A percentile compares a stretch with the other conserved stretches of the same genome.
Conservation (phyloP, 2,888 invertebrate genomes). For the Melikaiella ostensackeni region DNA sequence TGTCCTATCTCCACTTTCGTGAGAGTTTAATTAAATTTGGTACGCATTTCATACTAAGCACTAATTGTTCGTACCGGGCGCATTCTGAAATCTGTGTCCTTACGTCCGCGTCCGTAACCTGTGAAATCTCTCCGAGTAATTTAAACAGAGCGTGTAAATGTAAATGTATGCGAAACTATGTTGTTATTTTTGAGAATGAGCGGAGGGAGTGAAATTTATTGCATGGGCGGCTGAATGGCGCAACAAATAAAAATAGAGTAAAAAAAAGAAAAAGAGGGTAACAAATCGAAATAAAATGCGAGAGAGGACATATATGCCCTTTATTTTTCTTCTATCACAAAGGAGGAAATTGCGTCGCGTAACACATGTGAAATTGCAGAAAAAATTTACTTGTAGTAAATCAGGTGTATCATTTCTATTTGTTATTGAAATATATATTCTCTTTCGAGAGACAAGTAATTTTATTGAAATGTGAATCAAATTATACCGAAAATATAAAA, state of each 20-base stretch:
- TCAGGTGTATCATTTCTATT: too few species aligned
- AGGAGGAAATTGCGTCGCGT: neutral
- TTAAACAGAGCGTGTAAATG: slow-evolving; percentile 22
- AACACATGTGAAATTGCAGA: neutral
- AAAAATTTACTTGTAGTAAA: neutral
- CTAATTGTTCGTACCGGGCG: slow-evolving; percentile 5
- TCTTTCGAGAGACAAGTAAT: too few species aligned
- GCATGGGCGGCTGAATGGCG: neutral
- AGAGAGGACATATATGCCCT: neutral
- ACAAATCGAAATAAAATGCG: slow-evolving; percentile 23
- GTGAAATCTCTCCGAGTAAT: slow-evolving; percentile 31
- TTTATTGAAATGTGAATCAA: too few species aligned
- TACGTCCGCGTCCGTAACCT: neutral
- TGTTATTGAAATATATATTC: too few species aligned
- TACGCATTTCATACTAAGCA: slow-evolving; percentile 33
- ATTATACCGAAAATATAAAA: too few species aligned
- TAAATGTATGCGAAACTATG: slow-evolving; percentile 14
- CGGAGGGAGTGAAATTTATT: slow-evolving; percentile 25
- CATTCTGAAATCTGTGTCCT: slow-evolving; percentile 16
- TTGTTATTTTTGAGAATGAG: slow-evolving; percentile 8
- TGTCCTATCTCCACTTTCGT: neutral
- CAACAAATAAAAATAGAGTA: neutral
- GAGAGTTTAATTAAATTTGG: slow-evolving; percentile 35
- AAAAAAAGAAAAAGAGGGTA: neutral
- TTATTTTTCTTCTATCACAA: slow-evolving; percentile 9